Evolutionary conservation across 1,140 invertebrate species (phyloP).

Genomic region (Acromyrmex heyeri): DNA sequence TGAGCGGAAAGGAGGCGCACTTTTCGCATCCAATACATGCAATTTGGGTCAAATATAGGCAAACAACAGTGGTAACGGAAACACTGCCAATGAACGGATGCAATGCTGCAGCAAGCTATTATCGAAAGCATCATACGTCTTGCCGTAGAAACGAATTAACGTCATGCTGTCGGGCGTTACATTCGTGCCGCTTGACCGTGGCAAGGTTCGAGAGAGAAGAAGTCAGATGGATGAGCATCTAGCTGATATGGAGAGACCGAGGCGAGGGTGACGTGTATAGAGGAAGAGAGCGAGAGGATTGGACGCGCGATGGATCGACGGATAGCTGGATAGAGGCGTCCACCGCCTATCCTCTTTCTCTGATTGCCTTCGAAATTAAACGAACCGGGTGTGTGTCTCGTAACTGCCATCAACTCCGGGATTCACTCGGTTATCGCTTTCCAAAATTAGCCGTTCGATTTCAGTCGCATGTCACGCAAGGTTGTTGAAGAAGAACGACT

Average conservation of each 20-base stretch:
- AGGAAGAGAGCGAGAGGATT: slow-evolving; percentile 29
- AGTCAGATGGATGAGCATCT: slow-evolving; percentile 55
- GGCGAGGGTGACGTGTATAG: slow-evolving; percentile 8
- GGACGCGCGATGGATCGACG: slow-evolving; percentile 52
- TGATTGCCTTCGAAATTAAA: slow-evolving; percentile 74
- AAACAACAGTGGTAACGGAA: slow-evolving; percentile 39
- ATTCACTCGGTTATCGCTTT: slow-evolving; percentile 68
- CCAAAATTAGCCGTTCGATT: slow-evolving; percentile 72
- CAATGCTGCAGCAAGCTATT: slow-evolving; percentile 50
- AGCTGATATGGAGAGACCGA: slow-evolving; percentile 57
- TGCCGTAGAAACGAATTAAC: slow-evolving; percentile 75
- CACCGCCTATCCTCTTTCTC: slow-evolving; percentile 64
- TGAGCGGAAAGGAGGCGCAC: neutral
- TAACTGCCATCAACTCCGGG: slow-evolving; percentile 61
- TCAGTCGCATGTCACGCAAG: slow-evolving; percentile 55
- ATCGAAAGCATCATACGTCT: slow-evolving; percentile 71
- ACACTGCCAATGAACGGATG: slow-evolving; percentile 62
- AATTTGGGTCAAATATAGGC: slow-evolving; percentile 44
- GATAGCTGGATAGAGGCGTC: slow-evolving; percentile 31
- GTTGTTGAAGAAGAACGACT: neutral
- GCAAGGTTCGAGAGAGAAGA: neutral
- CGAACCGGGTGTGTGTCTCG: slow-evolving; percentile 54
- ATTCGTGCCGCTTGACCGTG: slow-evolving; percentile 55
- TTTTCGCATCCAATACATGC: slow-evolving; percentile 5
- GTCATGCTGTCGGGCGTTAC: slow-evolving; percentile 68